phyloP scores from a whole-genome alignment of 2,888 invertebrate genomes.

The Apomyelois bistriatella region DNA sequence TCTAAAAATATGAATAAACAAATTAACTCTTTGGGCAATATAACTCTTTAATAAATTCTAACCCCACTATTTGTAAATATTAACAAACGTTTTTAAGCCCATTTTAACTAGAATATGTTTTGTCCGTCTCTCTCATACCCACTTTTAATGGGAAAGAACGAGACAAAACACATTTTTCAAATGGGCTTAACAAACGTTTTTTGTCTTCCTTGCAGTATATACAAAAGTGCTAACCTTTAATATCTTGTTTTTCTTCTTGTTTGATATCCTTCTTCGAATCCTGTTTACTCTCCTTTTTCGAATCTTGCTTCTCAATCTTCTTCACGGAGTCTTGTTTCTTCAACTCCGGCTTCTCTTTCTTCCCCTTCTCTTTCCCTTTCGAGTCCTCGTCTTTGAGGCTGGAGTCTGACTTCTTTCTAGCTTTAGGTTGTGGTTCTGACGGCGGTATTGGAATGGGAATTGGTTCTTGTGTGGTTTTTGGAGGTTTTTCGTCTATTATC shows the following conservation, averaged over 20 bases:
- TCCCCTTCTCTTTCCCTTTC: constrained; percentile 45
- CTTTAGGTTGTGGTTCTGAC: constrained; percentile 43
- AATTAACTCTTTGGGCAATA: no score
- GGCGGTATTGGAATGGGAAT: constrained; percentile 29
- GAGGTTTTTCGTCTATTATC: constrained; percentile 45
- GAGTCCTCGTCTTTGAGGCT: constrained; percentile 65
- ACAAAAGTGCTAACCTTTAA: constrained; percentile 24
- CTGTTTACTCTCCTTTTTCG: constrained; percentile 19
- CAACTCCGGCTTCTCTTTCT: constrained; percentile 46
- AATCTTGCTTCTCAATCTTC: constrained; percentile 42
- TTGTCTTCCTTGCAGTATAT: no score
- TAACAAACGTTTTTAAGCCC: no score
- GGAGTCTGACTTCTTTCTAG: constrained; percentile 66
- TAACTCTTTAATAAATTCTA: no score
- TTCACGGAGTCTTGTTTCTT: constrained; percentile 55
- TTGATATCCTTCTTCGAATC: constrained; percentile 19
- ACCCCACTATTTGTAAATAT: no score
- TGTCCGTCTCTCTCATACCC: no score
- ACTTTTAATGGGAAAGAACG: no score
- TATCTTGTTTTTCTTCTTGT: constrained; percentile 23
- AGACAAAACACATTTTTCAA: no score
- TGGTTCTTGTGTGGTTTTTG: constrained; percentile 28
- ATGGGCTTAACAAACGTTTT: no score
- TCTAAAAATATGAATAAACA: constrained; percentile 21
- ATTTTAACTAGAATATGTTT: no score